phyloP scores from a whole-genome alignment of 2,797 vertebrate species.

The Xyrichtys novacula region DNA sequence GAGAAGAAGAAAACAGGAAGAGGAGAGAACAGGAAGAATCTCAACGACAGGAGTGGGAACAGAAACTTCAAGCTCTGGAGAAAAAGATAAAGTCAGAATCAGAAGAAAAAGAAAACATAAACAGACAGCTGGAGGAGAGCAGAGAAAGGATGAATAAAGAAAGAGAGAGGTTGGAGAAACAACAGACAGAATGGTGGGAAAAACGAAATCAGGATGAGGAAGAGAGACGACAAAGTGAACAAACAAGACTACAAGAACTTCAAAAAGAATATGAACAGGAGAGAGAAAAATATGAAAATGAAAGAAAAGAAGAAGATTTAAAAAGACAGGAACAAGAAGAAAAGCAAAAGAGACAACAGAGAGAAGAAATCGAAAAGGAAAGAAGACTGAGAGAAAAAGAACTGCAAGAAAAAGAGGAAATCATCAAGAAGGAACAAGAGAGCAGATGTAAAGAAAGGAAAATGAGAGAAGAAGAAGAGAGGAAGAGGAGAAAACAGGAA shows the following conservation, averaged over 20 bases:
- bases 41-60: slow-evolving; percentile 2
- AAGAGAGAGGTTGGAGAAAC: slow-evolving; percentile 14
- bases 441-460: too few relatives aligned
- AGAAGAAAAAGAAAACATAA: not conserved
- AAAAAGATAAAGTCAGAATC: not conserved
- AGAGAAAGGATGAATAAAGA: not conserved
- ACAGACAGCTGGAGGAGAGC: not conserved
- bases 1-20: not conserved
- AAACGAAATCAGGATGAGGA: slow-evolving; percentile 6
- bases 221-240: too few relatives aligned
- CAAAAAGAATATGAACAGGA: slow-evolving; percentile 1
- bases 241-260: not conserved
- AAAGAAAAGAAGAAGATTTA: not conserved
- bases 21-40: not conserved
- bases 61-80: not conserved
- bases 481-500: too few relatives aligned
- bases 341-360: not conserved
- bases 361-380: too few relatives aligned
- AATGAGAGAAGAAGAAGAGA: too few relatives aligned
- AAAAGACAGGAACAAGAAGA: slow-evolving; percentile 1
- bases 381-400: too few relatives aligned
- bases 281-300: not conserved
- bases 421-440: too few relatives aligned
- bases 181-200: slow-evolving; percentile 1
- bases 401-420: too few relatives aligned